Base-by-base conservation (phyloP, 2,888 invertebrate species). In the Apodemia duryi region DNA sequence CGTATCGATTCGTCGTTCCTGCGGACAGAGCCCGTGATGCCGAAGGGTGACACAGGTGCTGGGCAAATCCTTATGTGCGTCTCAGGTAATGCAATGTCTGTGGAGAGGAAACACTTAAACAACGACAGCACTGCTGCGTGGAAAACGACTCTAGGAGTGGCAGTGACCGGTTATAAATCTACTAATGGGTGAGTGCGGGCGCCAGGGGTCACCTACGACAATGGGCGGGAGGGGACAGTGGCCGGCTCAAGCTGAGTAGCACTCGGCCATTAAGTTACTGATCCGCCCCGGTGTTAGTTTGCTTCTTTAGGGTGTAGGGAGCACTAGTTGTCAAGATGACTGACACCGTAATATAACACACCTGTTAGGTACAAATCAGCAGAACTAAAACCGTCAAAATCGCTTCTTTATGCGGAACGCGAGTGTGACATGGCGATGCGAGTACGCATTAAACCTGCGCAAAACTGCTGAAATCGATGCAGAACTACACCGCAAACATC, bases 291-390 rank as follows among this genome's bases (percentile, higher is more conserved):
- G 29, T 46, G 41, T 41, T 61, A 35, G 41, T 28, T 61, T 61
- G 66, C 61, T 62, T 52, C 54, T 13, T 46, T 28, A 21, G 43
- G 66, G 62, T 64, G 64, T 29, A 54, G 49, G 49, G 62, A 64
- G 32, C 4, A 35, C 35, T 35, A 51, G 51, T 11, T 32, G 51
- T 7, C 9, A 10, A 65, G 43, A 41, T 32, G 5, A 41, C 28
- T 57, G 28, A 49, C 63, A 49, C 69, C 68, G 0, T 60, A 72
- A 5, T 32, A 72, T 4, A 70, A 71, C 5, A 32, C 32, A 60
- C 60, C 60, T 60, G 10, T 0, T 21, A 21, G 21, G 21, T 10
- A 43, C 43, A 43, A 43, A 43, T 43, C 11, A 28, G 32, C 28
- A 11, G 2, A 21, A 29, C 29, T 11, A 62, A 21, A 21, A 21